A percentile compares a stretch with the other conserved stretches of the same genome.
Evolutionary conservation across 2,888 invertebrate species (phyloP).

Genomic region (Aleiodes alternator): DNA sequence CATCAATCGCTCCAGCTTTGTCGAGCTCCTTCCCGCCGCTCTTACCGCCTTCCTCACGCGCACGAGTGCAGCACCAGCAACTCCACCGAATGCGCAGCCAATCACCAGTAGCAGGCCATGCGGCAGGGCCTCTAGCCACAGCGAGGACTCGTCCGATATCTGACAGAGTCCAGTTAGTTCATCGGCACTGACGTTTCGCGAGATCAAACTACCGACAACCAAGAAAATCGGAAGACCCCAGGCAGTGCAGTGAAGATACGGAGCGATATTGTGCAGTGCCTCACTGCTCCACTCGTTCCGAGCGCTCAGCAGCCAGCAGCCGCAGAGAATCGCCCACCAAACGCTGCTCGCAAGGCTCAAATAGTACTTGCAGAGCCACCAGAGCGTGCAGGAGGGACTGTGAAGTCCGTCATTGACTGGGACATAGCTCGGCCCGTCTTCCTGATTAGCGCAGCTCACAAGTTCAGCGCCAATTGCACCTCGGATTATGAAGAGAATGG

Average conservation of each 20-base stretch:
- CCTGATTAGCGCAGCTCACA: slow-evolving; percentile 73
- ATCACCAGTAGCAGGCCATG: slow-evolving; percentile 80
- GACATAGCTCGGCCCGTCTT: slow-evolving; percentile 74
- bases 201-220: slow-evolving; percentile 84
- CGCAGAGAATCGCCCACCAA: slow-evolving; percentile 92
- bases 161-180: slow-evolving; percentile 90
- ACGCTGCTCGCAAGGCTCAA: slow-evolving; percentile 87
- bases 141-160: slow-evolving; percentile 79
- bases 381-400: slow-evolving; percentile 82
- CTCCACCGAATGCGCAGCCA: slow-evolving; percentile 84
- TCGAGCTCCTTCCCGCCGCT: slow-evolving; percentile 78
- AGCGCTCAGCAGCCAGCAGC: slow-evolving; percentile 93
- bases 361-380: slow-evolving; percentile 86
- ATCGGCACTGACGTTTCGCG: slow-evolving; percentile 86
- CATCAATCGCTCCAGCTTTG: slow-evolving; percentile 82
- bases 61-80: slow-evolving; percentile 86
- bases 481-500: slow-evolving; percentile 84
- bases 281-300: slow-evolving; percentile 96
- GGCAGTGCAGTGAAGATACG: slow-evolving; percentile 89
- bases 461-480: slow-evolving; percentile 78
- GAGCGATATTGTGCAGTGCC: slow-evolving; percentile 90
- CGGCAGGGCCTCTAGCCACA: slow-evolving; percentile 81
- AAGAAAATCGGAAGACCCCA: slow-evolving; percentile 93
- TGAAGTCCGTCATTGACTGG: slow-evolving; percentile 75
- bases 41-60: slow-evolving; percentile 81